phyloP scores from a whole-genome alignment of 2,113 vertebrate genomes.

The Anser brachyrhynchus region DNA sequence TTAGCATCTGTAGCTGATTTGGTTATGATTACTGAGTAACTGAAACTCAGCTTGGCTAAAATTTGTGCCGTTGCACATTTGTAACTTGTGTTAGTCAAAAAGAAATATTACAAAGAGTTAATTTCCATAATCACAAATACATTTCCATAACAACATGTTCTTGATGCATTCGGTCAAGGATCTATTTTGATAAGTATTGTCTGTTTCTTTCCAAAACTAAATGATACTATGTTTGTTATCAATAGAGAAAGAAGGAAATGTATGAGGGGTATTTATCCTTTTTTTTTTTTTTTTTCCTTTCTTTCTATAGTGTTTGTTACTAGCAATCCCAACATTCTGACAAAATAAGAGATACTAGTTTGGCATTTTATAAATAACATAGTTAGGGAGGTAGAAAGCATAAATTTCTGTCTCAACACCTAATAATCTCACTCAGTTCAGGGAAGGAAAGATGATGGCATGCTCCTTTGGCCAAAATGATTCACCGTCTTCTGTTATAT shows the following conservation, averaged over 20 bases:
- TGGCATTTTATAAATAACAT: constrained; percentile 30
- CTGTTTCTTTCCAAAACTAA: not conserved
- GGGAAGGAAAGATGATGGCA: constrained; percentile 49
- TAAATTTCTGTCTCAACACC: constrained; percentile 50
- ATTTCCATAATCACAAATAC: not conserved
- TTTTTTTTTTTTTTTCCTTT: rapidly evolving
- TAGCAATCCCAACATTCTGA: constrained; percentile 9
- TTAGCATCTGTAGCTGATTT: constrained; percentile 65
- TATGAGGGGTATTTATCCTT: not conserved
- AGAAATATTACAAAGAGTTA: constrained; percentile 53
- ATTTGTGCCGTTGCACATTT: constrained; percentile 36
- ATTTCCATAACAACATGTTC: not conserved
- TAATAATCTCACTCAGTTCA: constrained; percentile 47
- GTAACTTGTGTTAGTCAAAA: constrained; percentile 44
- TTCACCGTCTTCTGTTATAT: constrained; percentile 63
- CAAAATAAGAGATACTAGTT: constrained; percentile 21
- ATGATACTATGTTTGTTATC: not conserved
- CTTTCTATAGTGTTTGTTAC: not conserved
- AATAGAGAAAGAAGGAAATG: not conserved
- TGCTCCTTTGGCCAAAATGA: constrained; percentile 54
- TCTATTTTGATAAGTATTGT: not conserved
- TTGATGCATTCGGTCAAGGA: not conserved
- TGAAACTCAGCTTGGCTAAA: constrained; percentile 36
- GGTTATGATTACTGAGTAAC: constrained; percentile 42
- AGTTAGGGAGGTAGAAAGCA: constrained; percentile 32